phyloP scores from a whole-genome alignment of 2,113 vertebrate genomes.

The Sylvia atricapilla region DNA sequence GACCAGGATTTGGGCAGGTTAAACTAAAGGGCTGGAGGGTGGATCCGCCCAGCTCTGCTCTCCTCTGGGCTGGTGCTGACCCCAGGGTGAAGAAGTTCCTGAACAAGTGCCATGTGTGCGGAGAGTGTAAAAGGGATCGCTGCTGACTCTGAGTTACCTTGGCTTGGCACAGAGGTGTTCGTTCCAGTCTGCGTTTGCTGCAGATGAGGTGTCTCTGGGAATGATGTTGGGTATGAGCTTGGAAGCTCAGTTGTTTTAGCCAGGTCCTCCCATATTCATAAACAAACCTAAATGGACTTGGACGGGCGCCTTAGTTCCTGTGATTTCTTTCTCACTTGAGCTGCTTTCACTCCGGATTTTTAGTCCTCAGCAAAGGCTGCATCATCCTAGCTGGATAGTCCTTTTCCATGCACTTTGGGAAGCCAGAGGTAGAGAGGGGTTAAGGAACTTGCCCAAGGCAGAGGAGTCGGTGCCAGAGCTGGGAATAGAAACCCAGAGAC shows the following conservation, averaged over 20 bases:
- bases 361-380: neutral
- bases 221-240: neutral
- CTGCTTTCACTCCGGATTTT: neutral
- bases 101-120: neutral
- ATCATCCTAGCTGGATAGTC: neutral
- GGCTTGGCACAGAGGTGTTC: neutral
- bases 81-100: neutral
- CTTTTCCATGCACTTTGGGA: neutral
- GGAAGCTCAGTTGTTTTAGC: neutral
- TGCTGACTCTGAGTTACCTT: neutral
- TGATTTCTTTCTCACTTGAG: neutral
- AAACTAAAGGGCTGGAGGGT: neutral
- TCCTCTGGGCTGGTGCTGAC: neutral
- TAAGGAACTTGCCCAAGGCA: conserved; percentile 45
- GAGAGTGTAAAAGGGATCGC: accelerated
- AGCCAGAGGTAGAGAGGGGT: conserved; percentile 26
- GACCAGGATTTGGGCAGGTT: accelerated
- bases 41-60: neutral
- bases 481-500: conserved; percentile 46
- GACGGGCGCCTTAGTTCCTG: neutral
- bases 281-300: neutral
- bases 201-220: neutral
- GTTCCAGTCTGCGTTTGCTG: neutral
- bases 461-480: conserved; percentile 37
- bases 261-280: neutral